phyloP scores from a whole-genome alignment of 2,888 invertebrate species.

The Leptinotarsa peninsularis region DNA sequence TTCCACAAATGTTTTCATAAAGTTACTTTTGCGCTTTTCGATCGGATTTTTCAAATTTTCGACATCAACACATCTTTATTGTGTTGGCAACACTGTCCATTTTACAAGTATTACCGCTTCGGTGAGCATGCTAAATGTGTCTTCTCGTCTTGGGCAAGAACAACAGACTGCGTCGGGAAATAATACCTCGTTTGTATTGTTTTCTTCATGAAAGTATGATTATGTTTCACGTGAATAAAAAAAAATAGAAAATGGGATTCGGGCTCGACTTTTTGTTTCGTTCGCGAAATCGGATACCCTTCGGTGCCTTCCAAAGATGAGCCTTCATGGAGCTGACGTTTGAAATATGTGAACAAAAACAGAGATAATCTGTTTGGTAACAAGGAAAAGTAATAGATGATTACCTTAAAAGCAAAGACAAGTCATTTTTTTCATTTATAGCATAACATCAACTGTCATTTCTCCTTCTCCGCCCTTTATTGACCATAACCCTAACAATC shows the following conservation, averaged over 20 bases:
- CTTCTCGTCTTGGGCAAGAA: slow-evolving; percentile 30
- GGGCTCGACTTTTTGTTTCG: neutral
- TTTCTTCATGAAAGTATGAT: slow-evolving; percentile 24
- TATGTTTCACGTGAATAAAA: slow-evolving; percentile 19
- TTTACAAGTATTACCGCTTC: slow-evolving; percentile 33
- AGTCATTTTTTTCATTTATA: too few species aligned
- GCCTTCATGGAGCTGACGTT: neutral
- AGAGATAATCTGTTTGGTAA: neutral
- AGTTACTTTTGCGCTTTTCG: too few species aligned
- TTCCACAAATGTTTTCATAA: too few species aligned
- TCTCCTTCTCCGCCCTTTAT: too few species aligned
- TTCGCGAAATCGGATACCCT: slow-evolving; percentile 1
- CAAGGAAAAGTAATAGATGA: neutral
- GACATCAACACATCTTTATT: too few species aligned
- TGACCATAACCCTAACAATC: too few species aligned
- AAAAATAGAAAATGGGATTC: slow-evolving; percentile 14
- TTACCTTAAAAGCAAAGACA: too few species aligned
- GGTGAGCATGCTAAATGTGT: slow-evolving; percentile 36
- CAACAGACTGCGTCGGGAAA: slow-evolving; percentile 23
- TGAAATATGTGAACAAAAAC: neutral
- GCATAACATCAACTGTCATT: too few species aligned
- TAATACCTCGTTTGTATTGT: slow-evolving; percentile 32
- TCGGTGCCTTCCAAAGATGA: neutral
- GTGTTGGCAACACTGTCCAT: slow-evolving; percentile 18
- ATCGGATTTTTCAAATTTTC: too few species aligned